Conservation (phyloP, 1,140 invertebrate genomes). For the Antheraea pernyi region DNA sequence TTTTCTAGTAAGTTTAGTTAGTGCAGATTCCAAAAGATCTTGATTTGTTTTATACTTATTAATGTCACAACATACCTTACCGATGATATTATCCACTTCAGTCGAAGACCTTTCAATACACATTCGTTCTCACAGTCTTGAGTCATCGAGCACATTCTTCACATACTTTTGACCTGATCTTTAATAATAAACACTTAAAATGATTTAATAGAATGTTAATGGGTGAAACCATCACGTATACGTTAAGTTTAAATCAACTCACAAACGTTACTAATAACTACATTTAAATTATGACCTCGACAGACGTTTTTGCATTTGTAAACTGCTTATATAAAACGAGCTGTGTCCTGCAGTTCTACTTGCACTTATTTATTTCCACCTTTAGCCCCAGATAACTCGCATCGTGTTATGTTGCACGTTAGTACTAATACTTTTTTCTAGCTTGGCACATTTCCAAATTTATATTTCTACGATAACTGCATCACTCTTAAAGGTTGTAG, state of each 20-base stretch:
- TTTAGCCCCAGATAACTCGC: too few species aligned
- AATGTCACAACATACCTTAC: not conserved
- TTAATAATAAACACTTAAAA: not conserved
- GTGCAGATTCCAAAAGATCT: too few species aligned
- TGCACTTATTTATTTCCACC: too few species aligned
- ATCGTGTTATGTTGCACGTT: too few species aligned
- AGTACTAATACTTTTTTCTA: too few species aligned
- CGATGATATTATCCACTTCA: slow-evolving; percentile 1
- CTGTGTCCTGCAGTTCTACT: too few species aligned
- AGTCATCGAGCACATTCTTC: not conserved
- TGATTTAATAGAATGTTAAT: not conserved
- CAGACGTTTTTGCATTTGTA: not conserved
- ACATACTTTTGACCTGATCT: not conserved
- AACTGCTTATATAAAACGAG: too few species aligned
- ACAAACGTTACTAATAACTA: not conserved
- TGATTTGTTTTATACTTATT: not conserved
- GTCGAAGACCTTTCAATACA: not conserved
- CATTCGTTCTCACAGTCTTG: not conserved
- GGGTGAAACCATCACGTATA: not conserved
- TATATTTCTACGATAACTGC: too few species aligned
- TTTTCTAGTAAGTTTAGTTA: too few species aligned
- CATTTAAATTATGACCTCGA: not conserved
- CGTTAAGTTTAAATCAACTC: not conserved
- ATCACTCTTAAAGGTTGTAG: too few species aligned
- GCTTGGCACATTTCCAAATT: too few species aligned